Evolutionary conservation across 2,113 vertebrate genomes (phyloP).

Genomic region (Cryptoleucopteryx plumbea): DNA sequence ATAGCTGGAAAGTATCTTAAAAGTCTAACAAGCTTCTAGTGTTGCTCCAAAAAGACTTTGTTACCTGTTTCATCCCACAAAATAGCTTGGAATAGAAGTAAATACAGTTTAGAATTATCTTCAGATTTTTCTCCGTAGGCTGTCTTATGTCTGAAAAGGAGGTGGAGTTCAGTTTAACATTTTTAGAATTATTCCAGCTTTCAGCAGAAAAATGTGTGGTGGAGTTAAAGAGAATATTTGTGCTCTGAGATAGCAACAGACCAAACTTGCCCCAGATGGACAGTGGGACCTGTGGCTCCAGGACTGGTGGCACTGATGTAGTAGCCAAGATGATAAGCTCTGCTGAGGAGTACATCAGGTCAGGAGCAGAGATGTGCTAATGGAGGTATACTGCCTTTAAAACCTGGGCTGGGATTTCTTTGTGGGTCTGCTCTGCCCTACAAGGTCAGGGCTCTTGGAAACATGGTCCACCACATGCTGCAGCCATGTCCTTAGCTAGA

Average conservation of each 20-base stretch:
- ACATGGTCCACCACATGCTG: rapidly evolving
- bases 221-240: not conserved
- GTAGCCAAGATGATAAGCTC: not conserved
- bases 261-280: not conserved
- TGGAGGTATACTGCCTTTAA: not conserved
- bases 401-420: not conserved
- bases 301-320: not conserved
- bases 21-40: not conserved
- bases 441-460: not conserved
- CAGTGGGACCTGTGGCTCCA: not conserved
- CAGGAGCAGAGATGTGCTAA: not conserved
- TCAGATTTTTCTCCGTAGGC: not conserved
- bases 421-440: rapidly evolving
- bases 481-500: not conserved
- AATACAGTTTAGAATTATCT: not conserved
- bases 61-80: not conserved
- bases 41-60: not conserved
- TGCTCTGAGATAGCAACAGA: not conserved
- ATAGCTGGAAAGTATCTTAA: not conserved
- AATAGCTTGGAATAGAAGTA: not conserved
- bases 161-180: not conserved
- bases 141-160: not conserved
- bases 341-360: not conserved
- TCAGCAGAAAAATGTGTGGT: not conserved
- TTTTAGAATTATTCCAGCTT: not conserved